Conservation (phyloP, 2,888 invertebrate genomes). For the Eumerus sabulonum region DNA sequence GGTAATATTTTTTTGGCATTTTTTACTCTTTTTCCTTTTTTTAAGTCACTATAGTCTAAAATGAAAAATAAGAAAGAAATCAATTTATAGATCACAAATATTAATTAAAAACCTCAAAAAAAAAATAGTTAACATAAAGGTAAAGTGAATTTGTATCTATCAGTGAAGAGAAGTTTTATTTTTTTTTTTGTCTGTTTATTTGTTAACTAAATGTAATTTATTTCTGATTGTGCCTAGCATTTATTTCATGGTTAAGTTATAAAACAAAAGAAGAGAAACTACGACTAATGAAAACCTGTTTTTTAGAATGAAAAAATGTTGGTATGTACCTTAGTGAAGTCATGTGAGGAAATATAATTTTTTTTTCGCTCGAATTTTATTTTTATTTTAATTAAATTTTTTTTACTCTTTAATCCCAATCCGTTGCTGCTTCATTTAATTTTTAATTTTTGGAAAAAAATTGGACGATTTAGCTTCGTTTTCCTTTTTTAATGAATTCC, state of each 20-base stretch:
- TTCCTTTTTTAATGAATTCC: too few relatives aligned
- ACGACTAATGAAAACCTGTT: conserved; percentile 16
- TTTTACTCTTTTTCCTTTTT: conserved; percentile 22
- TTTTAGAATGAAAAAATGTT: conserved; percentile 19
- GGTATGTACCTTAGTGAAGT: conserved; percentile 46
- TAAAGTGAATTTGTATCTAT: conserved; percentile 15
- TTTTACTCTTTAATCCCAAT: background rate
- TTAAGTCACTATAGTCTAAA: conserved; percentile 1
- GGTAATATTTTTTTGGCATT: conserved; percentile 37
- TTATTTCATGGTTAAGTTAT: conserved; percentile 58
- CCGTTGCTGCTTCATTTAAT: too few relatives aligned
- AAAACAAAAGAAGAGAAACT: conserved; percentile 15
- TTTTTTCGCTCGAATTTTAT: conserved; percentile 29
- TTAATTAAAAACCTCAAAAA: background rate
- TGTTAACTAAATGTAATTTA: conserved; percentile 42
- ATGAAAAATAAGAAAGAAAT: background rate
- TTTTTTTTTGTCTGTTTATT: too few relatives aligned
- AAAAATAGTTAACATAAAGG: background rate
- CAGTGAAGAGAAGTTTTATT: background rate
- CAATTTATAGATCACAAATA: too few relatives aligned
- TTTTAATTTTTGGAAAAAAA: too few relatives aligned
- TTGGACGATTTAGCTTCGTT: too few relatives aligned
- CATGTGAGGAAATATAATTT: conserved; percentile 57
- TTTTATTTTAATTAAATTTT: conserved; percentile 1
- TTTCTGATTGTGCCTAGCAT: conserved; percentile 62